A percentile compares a stretch with the other conserved stretches of the same genome.
These are phyloP conservation scores for Sinocyclocheilus grahami DNA, from an alignment of 2,113 vertebrate species.

Conservation along the genomic window DNA sequence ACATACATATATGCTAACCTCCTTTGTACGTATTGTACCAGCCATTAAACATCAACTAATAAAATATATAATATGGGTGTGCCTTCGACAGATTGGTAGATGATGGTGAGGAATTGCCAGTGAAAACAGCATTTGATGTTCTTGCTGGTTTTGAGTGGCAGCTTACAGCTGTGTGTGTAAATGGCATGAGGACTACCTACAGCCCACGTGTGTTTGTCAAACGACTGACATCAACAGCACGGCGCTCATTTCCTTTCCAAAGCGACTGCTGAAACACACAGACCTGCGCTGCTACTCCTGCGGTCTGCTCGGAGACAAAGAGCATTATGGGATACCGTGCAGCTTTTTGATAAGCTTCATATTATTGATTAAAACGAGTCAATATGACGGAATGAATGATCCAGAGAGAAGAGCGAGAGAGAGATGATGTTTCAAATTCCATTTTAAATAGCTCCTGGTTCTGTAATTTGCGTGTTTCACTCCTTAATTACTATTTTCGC, in stretches of 20 bases:
- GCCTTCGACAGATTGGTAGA: not conserved
- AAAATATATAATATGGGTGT: not conserved
- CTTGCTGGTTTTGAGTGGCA: constrained; percentile 11
- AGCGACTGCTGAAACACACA: not conserved
- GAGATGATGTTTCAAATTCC: not conserved
- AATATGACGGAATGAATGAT: not conserved
- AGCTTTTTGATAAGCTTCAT: not conserved
- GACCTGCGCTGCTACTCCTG: not conserved
- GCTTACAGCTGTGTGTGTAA: constrained; percentile 7
- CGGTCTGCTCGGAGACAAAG: not conserved
- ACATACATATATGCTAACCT: too few species aligned
- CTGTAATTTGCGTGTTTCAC: not conserved
- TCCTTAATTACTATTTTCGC: constrained; percentile 2
- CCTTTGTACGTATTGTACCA: too few species aligned
- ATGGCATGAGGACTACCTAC: not conserved
- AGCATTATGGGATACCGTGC: not conserved
- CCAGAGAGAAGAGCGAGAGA: not conserved
- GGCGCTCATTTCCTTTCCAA: not conserved
- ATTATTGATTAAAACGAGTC: not conserved
- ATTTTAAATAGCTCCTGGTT: not conserved
- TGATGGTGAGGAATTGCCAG: not conserved
- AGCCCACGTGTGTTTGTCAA: not conserved
- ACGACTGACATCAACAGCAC: constrained; percentile 1
- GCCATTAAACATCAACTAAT: too few species aligned
- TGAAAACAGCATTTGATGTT: too few species aligned